Base-by-base conservation (phyloP, 2,797 vertebrate genomes). In the Spea hammondii region DNA sequence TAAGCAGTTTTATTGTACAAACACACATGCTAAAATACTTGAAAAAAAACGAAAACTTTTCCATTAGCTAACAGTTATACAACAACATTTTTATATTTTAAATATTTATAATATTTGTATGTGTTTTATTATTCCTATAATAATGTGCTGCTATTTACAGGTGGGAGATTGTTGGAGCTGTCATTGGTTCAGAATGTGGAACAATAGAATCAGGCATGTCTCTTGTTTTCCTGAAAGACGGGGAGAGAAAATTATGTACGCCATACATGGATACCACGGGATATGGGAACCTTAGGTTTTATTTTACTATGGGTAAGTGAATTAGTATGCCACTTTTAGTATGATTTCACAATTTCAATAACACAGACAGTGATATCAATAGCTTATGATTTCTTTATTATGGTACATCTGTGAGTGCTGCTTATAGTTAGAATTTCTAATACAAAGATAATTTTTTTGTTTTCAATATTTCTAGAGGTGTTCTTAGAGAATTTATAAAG, bases 201-300 rank as follows among this genome's bases (percentile, higher is more conserved):
- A 94, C 96, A 46, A 85, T 99, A 76, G 96, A 97, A 85, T 97
- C 97, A 0, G 97, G 97, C 46, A 93, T 92, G 17, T 93, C 97
- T 0, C 71, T 98, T 50, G 93, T 99, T 71, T 97, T 99, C 85
- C 93, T 96, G 79, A 93, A 87, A 85, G 94, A 96, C 1, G 96
- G 95, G 72, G 93, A 94, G 81, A 95, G 98, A 83, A 94, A 92
- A 86, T 84, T 97, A 79, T 99, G 98, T 78, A 99, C 96, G 17
- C 97, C 97, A 0, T 96, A 95, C 86, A 90, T 99, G 84, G 96
- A 99, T 86, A 94, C 95, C 68, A 98, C 95, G 0, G 91, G 92
- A 53, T 97, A 94, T 9, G 97, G 97, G 77, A 99, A 98, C 91
- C 92, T 99, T 65, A 92, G 98, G 49, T 96, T 99, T 91, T 90